Evolutionary conservation across 2,888 invertebrate genomes (phyloP).

Genomic region (Clistopyga incitator): DNA sequence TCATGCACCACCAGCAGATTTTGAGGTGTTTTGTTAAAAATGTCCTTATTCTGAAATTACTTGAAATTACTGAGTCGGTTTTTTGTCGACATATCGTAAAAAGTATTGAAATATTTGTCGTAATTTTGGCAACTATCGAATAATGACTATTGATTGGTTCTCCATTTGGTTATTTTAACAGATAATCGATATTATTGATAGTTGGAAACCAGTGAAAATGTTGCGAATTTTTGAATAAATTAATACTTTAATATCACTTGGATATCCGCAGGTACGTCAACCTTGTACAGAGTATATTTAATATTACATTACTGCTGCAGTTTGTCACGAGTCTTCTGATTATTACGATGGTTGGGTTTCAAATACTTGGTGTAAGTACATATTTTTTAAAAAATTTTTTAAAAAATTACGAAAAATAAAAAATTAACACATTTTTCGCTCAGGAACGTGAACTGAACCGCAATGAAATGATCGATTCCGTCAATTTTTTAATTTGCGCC

Average conservation of each 20-base stretch:
- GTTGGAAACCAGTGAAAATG: no score
- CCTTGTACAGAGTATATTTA: slow-evolving; percentile 65
- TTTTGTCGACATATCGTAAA: no score
- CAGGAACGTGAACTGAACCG: slow-evolving; percentile 43
- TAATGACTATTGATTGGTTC: no score
- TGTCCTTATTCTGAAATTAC: not conserved
- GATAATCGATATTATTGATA: no score
- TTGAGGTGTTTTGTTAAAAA: slow-evolving; percentile 49
- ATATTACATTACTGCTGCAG: slow-evolving; percentile 64
- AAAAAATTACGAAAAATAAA: no score
- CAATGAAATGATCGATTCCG: slow-evolving; percentile 57
- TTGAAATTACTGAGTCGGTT: not conserved
- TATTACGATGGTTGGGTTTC: slow-evolving; percentile 65
- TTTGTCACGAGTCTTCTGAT: slow-evolving; percentile 65
- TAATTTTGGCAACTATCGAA: no score
- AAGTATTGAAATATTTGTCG: no score
- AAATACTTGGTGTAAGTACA: slow-evolving; percentile 62
- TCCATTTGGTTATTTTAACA: no score
- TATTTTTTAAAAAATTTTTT: no score
- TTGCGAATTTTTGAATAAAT: no score
- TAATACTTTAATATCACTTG: not conserved
- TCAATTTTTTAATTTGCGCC: slow-evolving; percentile 59
- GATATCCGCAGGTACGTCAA: slow-evolving; percentile 52
- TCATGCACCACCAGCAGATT: slow-evolving; percentile 63
- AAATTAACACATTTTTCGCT: not conserved